Base-by-base conservation (phyloP, 2,797 vertebrate species). In the Merluccius polli region DNA sequence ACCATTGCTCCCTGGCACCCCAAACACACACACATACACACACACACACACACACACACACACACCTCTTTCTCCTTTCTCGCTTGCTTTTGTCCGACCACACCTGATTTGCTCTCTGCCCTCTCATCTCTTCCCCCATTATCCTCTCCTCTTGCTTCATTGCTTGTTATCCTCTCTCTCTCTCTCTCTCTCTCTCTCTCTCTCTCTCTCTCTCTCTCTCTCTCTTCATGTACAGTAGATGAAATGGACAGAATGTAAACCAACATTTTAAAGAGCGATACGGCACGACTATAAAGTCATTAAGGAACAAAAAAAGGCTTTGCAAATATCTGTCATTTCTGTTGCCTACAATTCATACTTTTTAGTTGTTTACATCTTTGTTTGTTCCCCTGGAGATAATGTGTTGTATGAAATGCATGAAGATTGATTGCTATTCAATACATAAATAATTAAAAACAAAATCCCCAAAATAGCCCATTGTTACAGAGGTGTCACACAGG, bases 91-190 rank as follows among this genome's bases (percentile, higher is more conserved):
- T 31, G n/a, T 10, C 30, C 73, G 69, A n/a, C 36, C 13, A 30
- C 3, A 27, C 70, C 87, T 80, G 75, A 74, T 83, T 84, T 84
- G 78, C 86, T 89, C 83, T 87, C 89, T 92, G 86, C 85, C 88
- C 86, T 90, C 87, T 87, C 88, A 90, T 91, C 89, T 91, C 85
- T 84, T 83, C 81, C 78, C 82, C 83, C 89, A 88, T 87, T 89
- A 87, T 90, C 83, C 83, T 89, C 67, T 63, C 15, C 79, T 35
- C 24, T 44, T 36, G 27, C 18, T 24, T 41, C 36, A 13, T 81
- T 78, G 74, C 86, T 15, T 35, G n/a, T 80, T 76, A 77, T 79
- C 84, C 21, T 44, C 48, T n/a, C 65, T 80, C 87, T 85, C 78
- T 76, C 79, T 77, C 73, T 4, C 9, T 79, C 63, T 70, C 65